These are phyloP conservation scores for Gymnodraco acuticeps DNA, from an alignment of 2,797 vertebrate genomes.

Conservation along the genomic window DNA sequence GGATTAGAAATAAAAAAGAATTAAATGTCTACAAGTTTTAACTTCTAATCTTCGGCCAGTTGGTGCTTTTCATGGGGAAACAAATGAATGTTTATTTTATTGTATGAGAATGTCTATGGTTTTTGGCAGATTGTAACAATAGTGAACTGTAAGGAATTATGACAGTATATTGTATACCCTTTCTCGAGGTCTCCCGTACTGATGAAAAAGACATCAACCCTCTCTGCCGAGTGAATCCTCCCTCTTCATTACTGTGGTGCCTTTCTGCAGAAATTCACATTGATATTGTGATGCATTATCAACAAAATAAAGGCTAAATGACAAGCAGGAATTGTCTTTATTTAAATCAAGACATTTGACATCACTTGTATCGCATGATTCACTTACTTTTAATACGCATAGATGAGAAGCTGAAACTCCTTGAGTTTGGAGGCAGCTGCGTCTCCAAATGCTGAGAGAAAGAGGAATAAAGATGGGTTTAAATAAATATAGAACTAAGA, in stretches of 20 bases:
- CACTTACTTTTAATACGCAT: slow-evolving; percentile 71
- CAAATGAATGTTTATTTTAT: background rate
- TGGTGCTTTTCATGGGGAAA: background rate
- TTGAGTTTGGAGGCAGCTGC: slow-evolving; percentile 25
- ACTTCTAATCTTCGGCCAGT: background rate
- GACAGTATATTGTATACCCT: slow-evolving; percentile 35
- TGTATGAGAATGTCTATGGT: background rate
- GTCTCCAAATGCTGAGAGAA: slow-evolving; percentile 37
- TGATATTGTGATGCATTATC: background rate
- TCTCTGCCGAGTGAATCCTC: slow-evolving; percentile 34
- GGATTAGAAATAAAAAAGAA: background rate
- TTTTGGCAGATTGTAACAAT: background rate
- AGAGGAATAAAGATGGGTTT: background rate
- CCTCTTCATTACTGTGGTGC: slow-evolving; percentile 42
- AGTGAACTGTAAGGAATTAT: too few relatives aligned
- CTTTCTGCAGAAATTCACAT: slow-evolving; percentile 50
- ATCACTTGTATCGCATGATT: background rate
- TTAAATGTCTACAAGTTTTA: background rate
- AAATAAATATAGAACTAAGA: slow-evolving; percentile 1
- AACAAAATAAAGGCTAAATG: background rate
- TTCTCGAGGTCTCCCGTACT: slow-evolving; percentile 39
- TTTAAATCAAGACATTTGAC: background rate
- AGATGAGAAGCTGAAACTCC: slow-evolving; percentile 73
- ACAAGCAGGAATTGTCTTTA: background rate
- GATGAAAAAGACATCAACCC: slow-evolving; percentile 72